Evolutionary conservation across 2,888 invertebrate genomes (phyloP), one percentile per base, ranked within the genome.

Genomic region (Cybosia mesomella): DNA sequence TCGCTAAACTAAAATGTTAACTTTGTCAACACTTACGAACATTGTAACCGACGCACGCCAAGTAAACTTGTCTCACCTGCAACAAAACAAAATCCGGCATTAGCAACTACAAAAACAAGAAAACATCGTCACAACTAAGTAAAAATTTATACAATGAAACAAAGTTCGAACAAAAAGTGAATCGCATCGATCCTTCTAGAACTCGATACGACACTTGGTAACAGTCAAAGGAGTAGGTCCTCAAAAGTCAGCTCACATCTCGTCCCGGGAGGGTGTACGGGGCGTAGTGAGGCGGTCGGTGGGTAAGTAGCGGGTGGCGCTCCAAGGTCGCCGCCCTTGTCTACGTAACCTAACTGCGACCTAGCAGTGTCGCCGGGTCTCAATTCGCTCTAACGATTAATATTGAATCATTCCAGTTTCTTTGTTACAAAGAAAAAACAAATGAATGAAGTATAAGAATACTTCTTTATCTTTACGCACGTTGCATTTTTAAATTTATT

Each of bases 271-370:
- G 86, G 75, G 76, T 71, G 75, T 67, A 28, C 68, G 71, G 74
- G 68, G 73, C 76, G 68, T 67, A 64, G 72, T 64, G 72, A 57
- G 71, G 71, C 76, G 71, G 68, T 72, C 71, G 68, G 74, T 68
- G 74, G 72, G 77, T 66, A 68, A 67, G 55, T 53, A 60, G 71
- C 77, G 74, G 84, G 80, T 75, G 82, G 84, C 68, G 21, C 64
- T 82, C 87, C 94, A 94, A 94, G 94, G 94, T 94, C 94, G 85
- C 90, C 93, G 91, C 89, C 92, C 92, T 90, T 89, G 90, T 86
- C 90, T 89, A 91, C 87, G 88, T 91, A 91, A 90, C 91, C 89
- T 88, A 89, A 89, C 87, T 83, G 82, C 91, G 92, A 91, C 90
- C 90, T 88, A 87, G 90, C 90, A 87, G 83, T 82, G 91, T 90